phyloP scores from a whole-genome alignment of 53 echinoderm and acorn worm species.

The Astropecten irregularis region DNA sequence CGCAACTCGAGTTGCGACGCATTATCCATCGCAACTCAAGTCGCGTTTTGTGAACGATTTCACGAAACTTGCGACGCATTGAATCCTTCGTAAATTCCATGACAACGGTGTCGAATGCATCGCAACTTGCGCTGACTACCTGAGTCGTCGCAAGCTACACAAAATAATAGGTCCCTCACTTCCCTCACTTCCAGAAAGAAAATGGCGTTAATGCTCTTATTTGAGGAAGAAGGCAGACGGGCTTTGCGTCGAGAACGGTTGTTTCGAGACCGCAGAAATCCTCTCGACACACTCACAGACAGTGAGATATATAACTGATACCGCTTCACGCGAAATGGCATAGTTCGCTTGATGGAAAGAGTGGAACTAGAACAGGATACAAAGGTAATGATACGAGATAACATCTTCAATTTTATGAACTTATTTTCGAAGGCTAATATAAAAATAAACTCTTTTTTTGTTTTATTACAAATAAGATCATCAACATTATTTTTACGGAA shows the following conservation, averaged over 20 bases:
- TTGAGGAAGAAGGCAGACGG: not conserved
- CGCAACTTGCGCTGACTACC: not conserved
- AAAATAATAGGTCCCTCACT: not conserved
- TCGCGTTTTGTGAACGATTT: not conserved
- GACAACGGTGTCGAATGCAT: not conserved
- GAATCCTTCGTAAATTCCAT: not conserved
- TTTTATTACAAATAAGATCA: too few species aligned
- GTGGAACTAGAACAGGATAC: too few species aligned
- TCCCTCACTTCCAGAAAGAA: not conserved
- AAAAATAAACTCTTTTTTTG: too few species aligned
- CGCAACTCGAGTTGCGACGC: not conserved
- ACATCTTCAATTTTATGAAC: too few species aligned
- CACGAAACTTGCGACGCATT: slow-evolving; percentile 10
- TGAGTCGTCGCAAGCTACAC: not conserved
- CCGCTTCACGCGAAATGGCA: not conserved
- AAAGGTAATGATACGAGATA: too few species aligned
- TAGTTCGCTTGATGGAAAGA: not conserved
- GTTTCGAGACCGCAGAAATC: slow-evolving; percentile 11
- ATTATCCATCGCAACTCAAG: not conserved
- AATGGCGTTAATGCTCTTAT: slow-evolving; percentile 12
- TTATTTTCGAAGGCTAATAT: too few species aligned
- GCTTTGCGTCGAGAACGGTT: not conserved
- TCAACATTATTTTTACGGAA: too few species aligned
- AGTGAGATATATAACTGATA: not conserved
- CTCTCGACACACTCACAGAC: slow-evolving; percentile 5